Percentiles rank a stretch among this genome's conserved stretches.
Conservation (phyloP, 2,113 vertebrate genomes). For the Scomber japonicus region DNA sequence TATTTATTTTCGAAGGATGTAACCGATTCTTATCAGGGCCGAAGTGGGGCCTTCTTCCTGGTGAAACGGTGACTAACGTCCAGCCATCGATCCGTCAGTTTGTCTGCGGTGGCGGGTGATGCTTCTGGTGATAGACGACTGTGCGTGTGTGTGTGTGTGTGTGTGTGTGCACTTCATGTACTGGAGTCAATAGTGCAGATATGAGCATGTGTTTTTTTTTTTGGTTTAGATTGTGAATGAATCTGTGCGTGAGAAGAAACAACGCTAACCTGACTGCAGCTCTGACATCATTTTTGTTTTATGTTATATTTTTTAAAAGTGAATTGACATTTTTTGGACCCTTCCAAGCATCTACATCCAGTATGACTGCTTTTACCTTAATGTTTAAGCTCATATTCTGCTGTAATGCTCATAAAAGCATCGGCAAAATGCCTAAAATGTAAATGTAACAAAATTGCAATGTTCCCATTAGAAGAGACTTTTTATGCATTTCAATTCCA, state of each 20-base stretch:
- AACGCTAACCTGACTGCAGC: not conserved
- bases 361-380: not conserved
- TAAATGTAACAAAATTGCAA: not conserved
- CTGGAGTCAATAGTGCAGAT: constrained; percentile 38
- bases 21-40: constrained; percentile 80
- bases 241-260: not conserved
- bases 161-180: constrained; percentile 4
- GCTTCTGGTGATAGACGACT: constrained; percentile 68
- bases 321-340: not conserved
- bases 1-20: constrained; percentile 84
- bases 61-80: constrained; percentile 83
- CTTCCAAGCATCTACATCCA: not conserved
- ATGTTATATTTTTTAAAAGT: not conserved
- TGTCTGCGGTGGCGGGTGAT: constrained; percentile 72
- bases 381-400: constrained; percentile 7
- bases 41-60: constrained; percentile 78
- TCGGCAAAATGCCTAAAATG: constrained; percentile 42
- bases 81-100: constrained; percentile 77
- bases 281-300: not conserved
- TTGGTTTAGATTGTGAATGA: not conserved
- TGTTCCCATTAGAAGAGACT: not conserved
- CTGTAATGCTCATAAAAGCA: not conserved
- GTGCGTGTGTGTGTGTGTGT: constrained; percentile 19
- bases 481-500: not conserved
- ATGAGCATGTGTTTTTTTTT: not conserved